Percentiles rank a stretch among this genome's conserved stretches.
Evolutionary conservation across 2,113 vertebrate genomes (phyloP).

Genomic region (Crocuta crocuta): DNA sequence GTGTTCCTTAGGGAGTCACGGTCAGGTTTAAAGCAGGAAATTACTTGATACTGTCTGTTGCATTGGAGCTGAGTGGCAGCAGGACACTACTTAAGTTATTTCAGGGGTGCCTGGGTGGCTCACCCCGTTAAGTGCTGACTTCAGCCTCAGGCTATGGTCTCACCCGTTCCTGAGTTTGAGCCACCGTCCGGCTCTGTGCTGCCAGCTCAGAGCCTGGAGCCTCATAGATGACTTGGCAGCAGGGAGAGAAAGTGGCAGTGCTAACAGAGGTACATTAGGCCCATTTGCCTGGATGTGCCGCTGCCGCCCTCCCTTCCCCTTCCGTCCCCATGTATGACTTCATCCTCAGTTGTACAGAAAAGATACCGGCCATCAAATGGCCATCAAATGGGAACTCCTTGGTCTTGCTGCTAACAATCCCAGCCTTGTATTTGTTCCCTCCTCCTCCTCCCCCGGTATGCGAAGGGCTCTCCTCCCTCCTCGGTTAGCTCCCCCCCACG

Average conservation of each 20-base stretch:
- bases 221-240: no score
- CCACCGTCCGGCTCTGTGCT: not conserved
- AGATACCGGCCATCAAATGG: not conserved
- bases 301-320: not conserved
- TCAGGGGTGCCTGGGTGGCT: no score
- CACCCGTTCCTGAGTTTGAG: no score
- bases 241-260: not conserved
- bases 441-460: not conserved
- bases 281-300: not conserved
- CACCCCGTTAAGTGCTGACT: no score
- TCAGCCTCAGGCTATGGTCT: no score
- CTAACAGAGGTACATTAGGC: not conserved
- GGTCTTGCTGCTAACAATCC: no score
- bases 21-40: not conserved
- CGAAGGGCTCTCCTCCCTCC: not conserved
- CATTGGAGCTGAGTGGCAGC: not conserved
- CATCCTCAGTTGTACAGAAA: not conserved
- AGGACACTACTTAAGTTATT: not conserved
- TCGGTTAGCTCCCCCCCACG: accelerated
- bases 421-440: not conserved
- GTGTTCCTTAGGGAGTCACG: not conserved
- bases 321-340: not conserved
- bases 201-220: no score
- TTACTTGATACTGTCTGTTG: accelerated
- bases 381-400: not conserved